Evolutionary conservation across 2,888 invertebrate genomes (phyloP).

Genomic region (Bombyx huttoni): DNA sequence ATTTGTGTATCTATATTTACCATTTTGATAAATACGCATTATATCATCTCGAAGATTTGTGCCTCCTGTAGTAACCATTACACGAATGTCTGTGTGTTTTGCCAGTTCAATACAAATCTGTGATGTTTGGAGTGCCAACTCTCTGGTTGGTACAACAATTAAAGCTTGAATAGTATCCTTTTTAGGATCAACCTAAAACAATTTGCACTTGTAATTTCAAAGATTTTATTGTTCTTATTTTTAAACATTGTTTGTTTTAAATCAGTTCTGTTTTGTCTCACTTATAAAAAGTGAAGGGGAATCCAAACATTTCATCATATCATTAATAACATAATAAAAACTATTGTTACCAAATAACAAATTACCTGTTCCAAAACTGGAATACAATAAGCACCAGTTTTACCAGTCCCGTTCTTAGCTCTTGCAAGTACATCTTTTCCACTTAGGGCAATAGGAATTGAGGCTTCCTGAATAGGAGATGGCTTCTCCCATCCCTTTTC

Average conservation of each 20-base stretch:
- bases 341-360: constrained; percentile 2
- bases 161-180: constrained; percentile 97
- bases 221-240: background rate
- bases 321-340: constrained; percentile 4
- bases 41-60: constrained; percentile 98
- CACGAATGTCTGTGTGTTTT: constrained; percentile 96
- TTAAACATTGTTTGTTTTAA: background rate
- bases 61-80: constrained; percentile 99
- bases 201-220: background rate
- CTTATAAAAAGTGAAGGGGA: constrained; percentile 68
- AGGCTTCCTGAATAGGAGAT: constrained; percentile 99
- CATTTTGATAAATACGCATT: constrained; percentile 98
- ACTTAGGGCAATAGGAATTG: constrained; percentile 97
- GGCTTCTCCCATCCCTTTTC: constrained; percentile 99
- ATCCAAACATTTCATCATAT: constrained; percentile 65
- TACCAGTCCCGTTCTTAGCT: constrained; percentile 99
- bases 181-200: constrained; percentile 78
- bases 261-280: constrained; percentile 37
- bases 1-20: constrained; percentile 49
- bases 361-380: constrained; percentile 93
- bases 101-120: constrained; percentile 99
- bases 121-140: constrained; percentile 98
- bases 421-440: constrained; percentile 98
- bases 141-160: constrained; percentile 98
- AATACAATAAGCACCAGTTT: constrained; percentile 99